Conservation (phyloP, 2,113 vertebrate species). For the pig (Sus scrofa) region T2T-Sscrofa CM000815.6:107255001-107255500, state of each 20-base stretch:
- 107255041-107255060: background rate
- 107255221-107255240: background rate
- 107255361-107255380: background rate
- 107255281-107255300: background rate
- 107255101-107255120: background rate
- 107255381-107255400: background rate
- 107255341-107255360: background rate
- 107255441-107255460: background rate
- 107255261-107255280: background rate
- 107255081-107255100: background rate
- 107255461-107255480: background rate
- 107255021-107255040: background rate
- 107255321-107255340: background rate
- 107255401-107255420: background rate
- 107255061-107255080: background rate
- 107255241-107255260: background rate
- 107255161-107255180: background rate
- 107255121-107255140: background rate
- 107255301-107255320: background rate
- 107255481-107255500: conserved; percentile 3
- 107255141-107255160: background rate
- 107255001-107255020: background rate
- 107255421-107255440: background rate
- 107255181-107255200: background rate
- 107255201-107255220: background rate